Evolutionary conservation across 2,888 invertebrate species (phyloP).

Genomic region (Anoplius nigerrimus): DNA sequence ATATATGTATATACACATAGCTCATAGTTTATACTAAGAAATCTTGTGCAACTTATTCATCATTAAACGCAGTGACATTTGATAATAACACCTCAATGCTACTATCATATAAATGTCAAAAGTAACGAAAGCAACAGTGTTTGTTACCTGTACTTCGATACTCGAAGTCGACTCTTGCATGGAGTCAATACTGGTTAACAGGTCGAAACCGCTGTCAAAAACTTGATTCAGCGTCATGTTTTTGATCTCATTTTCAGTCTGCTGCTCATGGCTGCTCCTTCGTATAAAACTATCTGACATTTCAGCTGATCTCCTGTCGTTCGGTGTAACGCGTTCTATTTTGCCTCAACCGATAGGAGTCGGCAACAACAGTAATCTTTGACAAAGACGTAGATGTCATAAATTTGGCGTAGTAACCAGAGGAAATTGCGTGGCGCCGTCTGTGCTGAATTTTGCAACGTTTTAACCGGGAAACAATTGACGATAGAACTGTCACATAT

Average conservation of each 20-base stretch:
- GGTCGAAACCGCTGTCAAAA: constrained; percentile 83
- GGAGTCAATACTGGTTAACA: constrained; percentile 82
- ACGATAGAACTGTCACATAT: too few species aligned
- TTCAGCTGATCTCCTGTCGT: too few species aligned
- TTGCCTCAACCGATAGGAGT: too few species aligned
- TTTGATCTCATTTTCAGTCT: constrained; percentile 48
- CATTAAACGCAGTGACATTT: neutral
- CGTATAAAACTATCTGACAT: too few species aligned
- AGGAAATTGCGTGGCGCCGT: too few species aligned
- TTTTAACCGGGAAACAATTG: too few species aligned
- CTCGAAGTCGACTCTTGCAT: constrained; percentile 84
- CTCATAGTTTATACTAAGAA: neutral
- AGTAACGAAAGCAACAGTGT: neutral
- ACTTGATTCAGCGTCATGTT: constrained; percentile 75
- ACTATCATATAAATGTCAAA: neutral
- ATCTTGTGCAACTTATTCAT: neutral
- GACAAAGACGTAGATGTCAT: too few species aligned
- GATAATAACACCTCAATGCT: neutral
- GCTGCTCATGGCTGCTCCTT: too few species aligned
- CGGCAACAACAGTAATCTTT: too few species aligned
- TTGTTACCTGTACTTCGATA: constrained; percentile 81
- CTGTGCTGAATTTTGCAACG: too few species aligned
- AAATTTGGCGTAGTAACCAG: too few species aligned
- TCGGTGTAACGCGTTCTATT: too few species aligned
- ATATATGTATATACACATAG: neutral